A percentile compares a stretch with the other conserved stretches of the same genome.
phyloP scores from a whole-genome alignment of 1,140 invertebrate genomes.

The Papilio polyxenes region DNA sequence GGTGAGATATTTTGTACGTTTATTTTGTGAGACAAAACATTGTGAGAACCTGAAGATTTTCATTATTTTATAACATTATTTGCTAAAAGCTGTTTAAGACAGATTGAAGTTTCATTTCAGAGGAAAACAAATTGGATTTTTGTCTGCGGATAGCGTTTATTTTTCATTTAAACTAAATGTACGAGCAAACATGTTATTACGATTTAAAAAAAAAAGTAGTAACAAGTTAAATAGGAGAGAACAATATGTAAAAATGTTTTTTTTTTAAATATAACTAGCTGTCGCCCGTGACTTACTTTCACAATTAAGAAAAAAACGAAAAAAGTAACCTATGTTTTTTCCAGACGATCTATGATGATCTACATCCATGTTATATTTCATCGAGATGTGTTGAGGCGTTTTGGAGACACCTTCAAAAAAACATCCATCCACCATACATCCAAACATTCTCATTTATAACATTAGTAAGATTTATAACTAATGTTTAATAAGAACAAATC shows the following conservation, averaged over 20 bases:
- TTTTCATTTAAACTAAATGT: neutral
- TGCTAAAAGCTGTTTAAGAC: slow-evolving; percentile 19
- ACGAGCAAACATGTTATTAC: neutral
- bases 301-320: too few species aligned
- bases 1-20: neutral
- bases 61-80: neutral
- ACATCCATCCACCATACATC: too few species aligned
- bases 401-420: too few species aligned
- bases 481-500: too few species aligned
- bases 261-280: too few species aligned
- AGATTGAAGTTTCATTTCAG: slow-evolving; percentile 22
- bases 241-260: neutral
- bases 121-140: slow-evolving; percentile 21
- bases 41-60: neutral
- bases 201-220: neutral
- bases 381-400: too few species aligned
- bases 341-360: too few species aligned
- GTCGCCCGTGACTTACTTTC: too few species aligned
- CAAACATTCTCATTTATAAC: too few species aligned
- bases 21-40: neutral
- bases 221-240: neutral
- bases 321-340: too few species aligned
- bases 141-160: slow-evolving; percentile 13
- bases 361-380: too few species aligned
- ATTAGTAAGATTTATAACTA: too few species aligned